Evolutionary conservation across 2,797 vertebrate genomes (phyloP), one percentile per base, ranked within the genome.

Genomic region (Protonibea diacanthus): DNA sequence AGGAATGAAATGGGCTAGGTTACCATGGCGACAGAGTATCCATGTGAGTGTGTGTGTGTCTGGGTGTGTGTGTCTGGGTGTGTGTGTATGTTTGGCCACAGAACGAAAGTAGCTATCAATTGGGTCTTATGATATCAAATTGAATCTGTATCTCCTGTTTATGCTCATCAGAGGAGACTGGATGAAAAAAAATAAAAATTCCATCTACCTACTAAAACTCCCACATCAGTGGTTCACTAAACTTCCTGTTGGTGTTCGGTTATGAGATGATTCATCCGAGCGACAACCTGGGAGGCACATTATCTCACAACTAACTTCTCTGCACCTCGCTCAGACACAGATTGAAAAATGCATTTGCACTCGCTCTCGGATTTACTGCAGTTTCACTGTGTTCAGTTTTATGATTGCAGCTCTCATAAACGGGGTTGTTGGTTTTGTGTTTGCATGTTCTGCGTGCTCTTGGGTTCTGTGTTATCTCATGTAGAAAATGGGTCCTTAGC

Each of bases 11-110:
- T 82, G 61, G 83, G 58, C 78, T 67, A 29, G 66, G 94, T 95
- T 93, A 64, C 94, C 91, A 92, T 93, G 91, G 92, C 44, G 90
- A 95, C 92, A 60, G 78, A 82, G 81, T 78, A 81, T 90, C 82
- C 70, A 56, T 75, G 67, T 74, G 72, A 33, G 25, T 29, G 4
- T 33, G 48, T 71, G 17, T 68, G 13, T 44, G 58, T 56, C 21
- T 25, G 44, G 76, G 74, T 63, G 23, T 63, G 69, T 74, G 51
- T 65, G 21, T n/a, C 14, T 75, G 38, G 72, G 72, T 23, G 23
- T 60, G 63, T 73, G 21, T 71, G 23, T 44, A 15, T 68, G 57
- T 64, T 17, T 66, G 81, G 83, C 84, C 81, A 68, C 59, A 85
- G 79, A 78, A 90, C 40, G 65, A 86, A 79, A 88, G 66, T 40